A percentile compares a stretch with the other conserved stretches of the same genome.
phyloP scores from a whole-genome alignment of 2,113 vertebrate genomes.

The Larimichthys polyactis region DNA sequence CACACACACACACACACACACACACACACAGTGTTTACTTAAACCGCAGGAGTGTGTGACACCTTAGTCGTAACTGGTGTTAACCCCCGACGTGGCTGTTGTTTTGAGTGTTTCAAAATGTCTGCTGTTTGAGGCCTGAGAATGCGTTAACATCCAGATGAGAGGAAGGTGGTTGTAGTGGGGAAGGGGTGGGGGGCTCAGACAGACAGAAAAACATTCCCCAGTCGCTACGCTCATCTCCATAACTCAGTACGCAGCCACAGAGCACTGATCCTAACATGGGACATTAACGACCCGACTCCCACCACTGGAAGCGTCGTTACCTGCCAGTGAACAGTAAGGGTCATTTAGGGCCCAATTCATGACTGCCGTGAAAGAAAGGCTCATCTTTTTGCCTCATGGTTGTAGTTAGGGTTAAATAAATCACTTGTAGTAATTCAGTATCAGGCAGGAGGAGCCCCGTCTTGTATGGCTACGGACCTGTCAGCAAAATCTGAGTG shows the following conservation, averaged over 20 bases:
- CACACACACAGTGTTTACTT: slow-evolving; percentile 73
- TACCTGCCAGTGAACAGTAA: slow-evolving; percentile 56
- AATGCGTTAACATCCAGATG: slow-evolving; percentile 80
- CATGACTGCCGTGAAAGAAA: slow-evolving; percentile 12
- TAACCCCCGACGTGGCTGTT: slow-evolving; percentile 78
- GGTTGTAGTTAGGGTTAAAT: slow-evolving; percentile 21
- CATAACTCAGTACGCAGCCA: slow-evolving; percentile 73
- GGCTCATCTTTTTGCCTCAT: slow-evolving; percentile 4
- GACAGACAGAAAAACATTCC: slow-evolving; percentile 85
- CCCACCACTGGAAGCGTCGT: slow-evolving; percentile 31
- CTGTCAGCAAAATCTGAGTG: slow-evolving; percentile 54
- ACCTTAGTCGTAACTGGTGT: slow-evolving; percentile 82
- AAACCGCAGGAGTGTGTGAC: slow-evolving; percentile 80
- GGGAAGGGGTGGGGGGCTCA: slow-evolving; percentile 34
- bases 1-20: slow-evolving; percentile 31
- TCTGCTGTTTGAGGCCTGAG: slow-evolving; percentile 80
- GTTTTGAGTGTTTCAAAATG: slow-evolving; percentile 79
- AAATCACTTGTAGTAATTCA: slow-evolving; percentile 31
- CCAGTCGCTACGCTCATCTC: slow-evolving; percentile 78
- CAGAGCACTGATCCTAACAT: slow-evolving; percentile 41
- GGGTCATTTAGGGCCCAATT: slow-evolving; percentile 34
- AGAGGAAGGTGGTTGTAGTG: slow-evolving; percentile 61
- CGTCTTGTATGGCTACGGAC: slow-evolving; percentile 7
- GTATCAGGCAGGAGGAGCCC: slow-evolving; percentile 20
- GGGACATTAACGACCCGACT: slow-evolving; percentile 56